Conservation (phyloP, 2,113 vertebrate genomes). For the Antechinus stuartii region DNA sequence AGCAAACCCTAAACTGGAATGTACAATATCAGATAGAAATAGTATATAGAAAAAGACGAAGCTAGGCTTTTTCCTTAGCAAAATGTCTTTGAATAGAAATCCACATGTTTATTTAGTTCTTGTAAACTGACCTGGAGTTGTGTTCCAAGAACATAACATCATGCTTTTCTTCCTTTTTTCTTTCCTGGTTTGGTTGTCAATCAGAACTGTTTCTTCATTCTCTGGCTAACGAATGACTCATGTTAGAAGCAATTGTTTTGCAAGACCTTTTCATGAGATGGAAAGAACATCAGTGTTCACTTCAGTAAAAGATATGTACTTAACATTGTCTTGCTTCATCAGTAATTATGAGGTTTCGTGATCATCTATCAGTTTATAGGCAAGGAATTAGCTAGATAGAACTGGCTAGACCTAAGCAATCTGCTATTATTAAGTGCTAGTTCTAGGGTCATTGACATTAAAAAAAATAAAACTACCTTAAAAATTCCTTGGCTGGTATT, state of each 20-base stretch:
- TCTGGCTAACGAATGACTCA: constrained; percentile 53
- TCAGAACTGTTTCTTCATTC: constrained; percentile 57
- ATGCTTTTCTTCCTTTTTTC: constrained; percentile 55
- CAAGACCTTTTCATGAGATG: constrained; percentile 71
- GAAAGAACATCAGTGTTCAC: constrained; percentile 51
- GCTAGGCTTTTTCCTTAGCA: background rate
- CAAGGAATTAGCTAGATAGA: constrained; percentile 64
- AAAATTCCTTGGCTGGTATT: constrained; percentile 36
- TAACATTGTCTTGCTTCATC: constrained; percentile 52
- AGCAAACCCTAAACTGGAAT: constrained; percentile 9
- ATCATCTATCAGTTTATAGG: constrained; percentile 34
- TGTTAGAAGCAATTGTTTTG: constrained; percentile 60
- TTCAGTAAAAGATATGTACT: constrained; percentile 73
- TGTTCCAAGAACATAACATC: constrained; percentile 62
- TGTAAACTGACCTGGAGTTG: constrained; percentile 44
- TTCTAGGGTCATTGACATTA: constrained; percentile 9
- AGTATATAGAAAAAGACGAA: background rate
- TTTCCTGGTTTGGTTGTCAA: constrained; percentile 67
- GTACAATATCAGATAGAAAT: background rate
- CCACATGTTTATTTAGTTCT: constrained; percentile 51
- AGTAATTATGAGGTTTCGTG: constrained; percentile 59
- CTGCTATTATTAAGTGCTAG: constrained; percentile 46
- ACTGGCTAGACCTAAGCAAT: constrained; percentile 45
- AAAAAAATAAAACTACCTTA: constrained; percentile 4
- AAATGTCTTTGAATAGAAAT: constrained; percentile 3